These are phyloP conservation scores for Neopelma chrysocephalum DNA, from an alignment of 2,797 vertebrate genomes.

Conservation along the genomic window DNA sequence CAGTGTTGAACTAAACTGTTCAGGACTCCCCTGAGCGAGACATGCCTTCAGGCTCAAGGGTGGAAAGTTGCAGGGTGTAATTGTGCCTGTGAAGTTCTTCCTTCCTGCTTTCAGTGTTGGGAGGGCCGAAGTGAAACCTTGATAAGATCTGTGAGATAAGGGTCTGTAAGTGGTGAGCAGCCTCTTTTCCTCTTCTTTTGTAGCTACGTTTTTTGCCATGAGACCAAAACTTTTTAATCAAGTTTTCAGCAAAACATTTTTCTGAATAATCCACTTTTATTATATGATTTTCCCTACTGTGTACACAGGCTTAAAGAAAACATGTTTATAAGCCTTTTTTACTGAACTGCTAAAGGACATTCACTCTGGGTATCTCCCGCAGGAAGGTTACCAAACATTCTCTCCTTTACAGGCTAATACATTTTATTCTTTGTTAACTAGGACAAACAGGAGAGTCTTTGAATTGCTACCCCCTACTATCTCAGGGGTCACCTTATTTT, in stretches of 20 bases:
- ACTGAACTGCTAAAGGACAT: constrained; percentile 17
- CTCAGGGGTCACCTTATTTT: constrained; percentile 36
- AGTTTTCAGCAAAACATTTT: constrained; percentile 44
- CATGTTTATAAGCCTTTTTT: background rate
- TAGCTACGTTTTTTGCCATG: constrained; percentile 13
- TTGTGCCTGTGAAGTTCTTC: background rate
- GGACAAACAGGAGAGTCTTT: constrained; percentile 36
- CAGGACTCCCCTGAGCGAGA: fast-evolving
- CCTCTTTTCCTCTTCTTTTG: background rate
- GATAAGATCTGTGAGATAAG: constrained; percentile 1
- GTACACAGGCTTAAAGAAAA: constrained; percentile 14
- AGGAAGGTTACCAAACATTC: constrained; percentile 54
- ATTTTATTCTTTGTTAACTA: constrained; percentile 52
- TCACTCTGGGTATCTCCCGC: background rate
- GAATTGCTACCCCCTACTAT: background rate
- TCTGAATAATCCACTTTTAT: constrained; percentile 38
- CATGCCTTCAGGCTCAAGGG: background rate
- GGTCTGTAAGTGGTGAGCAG: background rate
- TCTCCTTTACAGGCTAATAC: background rate
- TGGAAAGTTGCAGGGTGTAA: background rate
- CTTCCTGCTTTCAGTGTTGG: background rate
- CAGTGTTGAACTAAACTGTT: background rate
- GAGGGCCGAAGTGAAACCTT: background rate
- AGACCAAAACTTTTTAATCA: constrained; percentile 36
- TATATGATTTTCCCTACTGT: constrained; percentile 17